Evolutionary conservation across 92 coral and sea anemone species (phyloP).

Genomic region (Phymanthus crucifer): DNA sequence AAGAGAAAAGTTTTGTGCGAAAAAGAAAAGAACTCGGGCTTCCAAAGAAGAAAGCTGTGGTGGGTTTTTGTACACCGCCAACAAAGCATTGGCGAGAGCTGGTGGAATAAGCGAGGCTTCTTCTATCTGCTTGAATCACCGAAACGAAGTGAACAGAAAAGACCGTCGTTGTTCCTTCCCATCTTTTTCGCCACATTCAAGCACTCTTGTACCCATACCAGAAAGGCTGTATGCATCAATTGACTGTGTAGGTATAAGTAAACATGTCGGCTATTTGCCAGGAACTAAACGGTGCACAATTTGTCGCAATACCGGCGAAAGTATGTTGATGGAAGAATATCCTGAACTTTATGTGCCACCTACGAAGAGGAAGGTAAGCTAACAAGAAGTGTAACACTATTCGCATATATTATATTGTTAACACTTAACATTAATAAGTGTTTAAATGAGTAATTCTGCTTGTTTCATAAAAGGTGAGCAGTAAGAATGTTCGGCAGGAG

Average conservation of each 20-base stretch:
- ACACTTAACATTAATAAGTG: not conserved
- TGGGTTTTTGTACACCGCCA: constrained; percentile 9
- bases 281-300: constrained; percentile 36
- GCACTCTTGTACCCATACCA: constrained; percentile 17
- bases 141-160: constrained; percentile 38
- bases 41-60: not conserved
- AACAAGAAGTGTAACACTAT: not conserved
- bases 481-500: not conserved
- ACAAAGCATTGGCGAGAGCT: constrained; percentile 34
- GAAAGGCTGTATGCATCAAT: constrained; percentile 26
- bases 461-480: not conserved
- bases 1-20: too few relatives aligned
- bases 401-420: not conserved
- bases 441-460: constrained; percentile 4
- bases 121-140: constrained; percentile 28
- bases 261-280: constrained; percentile 13
- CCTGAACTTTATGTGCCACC: constrained; percentile 26
- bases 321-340: not conserved
- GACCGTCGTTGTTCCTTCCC: constrained; percentile 46
- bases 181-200: constrained; percentile 13
- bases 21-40: constrained; percentile 11
- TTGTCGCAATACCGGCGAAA: constrained; percentile 21
- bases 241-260: constrained; percentile 9
- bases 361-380: constrained; percentile 14
- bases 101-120: constrained; percentile 21